A percentile compares a stretch with the other conserved stretches of the same genome.
These are phyloP conservation scores for Drosophila birchii DNA, from an alignment of 2,888 invertebrate genomes.

Conservation along the genomic window DNA sequence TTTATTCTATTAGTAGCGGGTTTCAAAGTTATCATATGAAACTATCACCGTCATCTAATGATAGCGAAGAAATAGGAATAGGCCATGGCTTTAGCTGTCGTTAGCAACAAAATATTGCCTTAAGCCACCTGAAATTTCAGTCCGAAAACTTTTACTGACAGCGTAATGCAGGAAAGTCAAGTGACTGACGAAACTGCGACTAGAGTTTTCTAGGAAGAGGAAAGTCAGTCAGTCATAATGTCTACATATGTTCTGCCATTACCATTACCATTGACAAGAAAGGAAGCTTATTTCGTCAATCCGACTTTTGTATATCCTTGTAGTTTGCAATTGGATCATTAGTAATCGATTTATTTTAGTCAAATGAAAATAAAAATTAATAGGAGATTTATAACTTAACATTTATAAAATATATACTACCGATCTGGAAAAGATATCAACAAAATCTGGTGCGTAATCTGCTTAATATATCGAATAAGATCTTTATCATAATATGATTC, in stretches of 20 bases:
- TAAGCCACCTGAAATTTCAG: slow-evolving; percentile 10
- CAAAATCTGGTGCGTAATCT: background rate
- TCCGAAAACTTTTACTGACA: slow-evolving; percentile 7
- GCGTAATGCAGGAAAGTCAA: slow-evolving; percentile 1
- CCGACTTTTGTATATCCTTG: too few relatives aligned
- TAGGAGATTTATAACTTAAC: too few relatives aligned
- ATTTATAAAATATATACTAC: too few relatives aligned
- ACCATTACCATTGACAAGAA: too few relatives aligned
- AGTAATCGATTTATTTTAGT: too few relatives aligned
- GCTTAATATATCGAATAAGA: background rate
- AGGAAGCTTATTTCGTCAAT: too few relatives aligned
- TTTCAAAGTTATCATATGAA: slow-evolving; percentile 1
- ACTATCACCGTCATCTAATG: background rate
- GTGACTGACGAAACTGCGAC: background rate
- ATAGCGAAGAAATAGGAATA: background rate
- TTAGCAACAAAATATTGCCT: background rate
- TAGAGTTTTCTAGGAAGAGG: background rate
- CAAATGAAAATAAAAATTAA: too few relatives aligned
- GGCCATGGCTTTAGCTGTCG: background rate
- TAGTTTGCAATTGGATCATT: too few relatives aligned
- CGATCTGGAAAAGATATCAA: too few relatives aligned
- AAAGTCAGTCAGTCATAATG: background rate
- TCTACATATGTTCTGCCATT: background rate
- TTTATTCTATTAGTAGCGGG: background rate
- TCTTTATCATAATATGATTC: background rate